phyloP scores from a whole-genome alignment of 2,888 invertebrate genomes.

The Agonopterix heracliana region DNA sequence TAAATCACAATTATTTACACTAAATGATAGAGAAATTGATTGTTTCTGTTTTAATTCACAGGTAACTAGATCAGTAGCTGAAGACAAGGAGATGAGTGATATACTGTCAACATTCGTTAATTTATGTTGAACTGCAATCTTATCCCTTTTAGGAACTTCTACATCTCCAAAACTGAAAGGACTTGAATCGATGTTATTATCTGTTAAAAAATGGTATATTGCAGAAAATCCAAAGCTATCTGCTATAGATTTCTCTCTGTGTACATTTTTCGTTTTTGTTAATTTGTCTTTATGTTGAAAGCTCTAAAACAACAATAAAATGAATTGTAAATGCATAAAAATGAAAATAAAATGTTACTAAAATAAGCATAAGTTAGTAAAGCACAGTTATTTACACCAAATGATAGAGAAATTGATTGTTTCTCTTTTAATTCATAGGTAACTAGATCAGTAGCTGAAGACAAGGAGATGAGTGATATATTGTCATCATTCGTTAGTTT shows the following conservation, averaged over 20 bases:
- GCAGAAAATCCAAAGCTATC: slow-evolving; percentile 34
- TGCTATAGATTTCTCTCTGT: slow-evolving; percentile 14
- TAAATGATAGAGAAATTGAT: slow-evolving; percentile 40
- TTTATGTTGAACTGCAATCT: slow-evolving; percentile 4
- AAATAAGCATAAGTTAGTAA: too few species aligned
- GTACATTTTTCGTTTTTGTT: slow-evolving; percentile 8
- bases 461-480: slow-evolving; percentile 22
- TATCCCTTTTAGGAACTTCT: slow-evolving; percentile 5
- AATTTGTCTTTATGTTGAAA: slow-evolving; percentile 27
- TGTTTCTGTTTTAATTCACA: slow-evolving; percentile 29
- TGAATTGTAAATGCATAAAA: too few species aligned
- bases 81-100: slow-evolving; percentile 27
- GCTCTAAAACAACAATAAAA: too few species aligned
- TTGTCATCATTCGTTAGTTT: slow-evolving; percentile 7
- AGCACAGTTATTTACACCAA: slow-evolving; percentile 41
- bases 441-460: slow-evolving; percentile 29
- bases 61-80: slow-evolving; percentile 26
- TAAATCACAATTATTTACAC: slow-evolving; percentile 38
- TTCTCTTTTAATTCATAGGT: slow-evolving; percentile 24
- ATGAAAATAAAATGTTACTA: too few species aligned
- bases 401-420: slow-evolving; percentile 38
- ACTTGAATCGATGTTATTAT: slow-evolving; percentile 13
- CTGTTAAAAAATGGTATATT: slow-evolving; percentile 31
- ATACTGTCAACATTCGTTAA: slow-evolving; percentile 7
- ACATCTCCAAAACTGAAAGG: slow-evolving; percentile 10